Evolutionary conservation across 2,888 invertebrate species (phyloP).

Genomic region (Eudasyphora cyanicolor): DNA sequence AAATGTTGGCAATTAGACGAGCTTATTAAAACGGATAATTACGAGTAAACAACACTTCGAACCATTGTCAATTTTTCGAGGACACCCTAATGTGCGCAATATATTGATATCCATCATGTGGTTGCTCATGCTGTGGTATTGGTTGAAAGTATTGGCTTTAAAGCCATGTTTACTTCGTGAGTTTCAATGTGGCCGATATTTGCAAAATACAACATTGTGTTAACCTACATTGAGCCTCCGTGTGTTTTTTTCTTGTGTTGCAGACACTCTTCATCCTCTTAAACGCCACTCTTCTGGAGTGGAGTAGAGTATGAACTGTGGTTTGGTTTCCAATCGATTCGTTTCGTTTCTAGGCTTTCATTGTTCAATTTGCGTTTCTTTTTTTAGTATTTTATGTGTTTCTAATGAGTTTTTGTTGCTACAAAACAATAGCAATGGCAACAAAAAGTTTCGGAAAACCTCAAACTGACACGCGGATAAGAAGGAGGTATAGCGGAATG

Average conservation of each 20-base stretch:
- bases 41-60: no score
- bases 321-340: conserved; percentile 51
- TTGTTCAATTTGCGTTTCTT: background rate
- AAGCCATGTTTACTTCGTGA: conserved; percentile 11
- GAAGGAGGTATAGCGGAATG: background rate
- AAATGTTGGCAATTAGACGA: no score
- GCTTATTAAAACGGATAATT: no score
- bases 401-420: background rate
- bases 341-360: conserved; percentile 22
- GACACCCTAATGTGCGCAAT: background rate
- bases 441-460: conserved; percentile 39
- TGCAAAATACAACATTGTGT: conserved; percentile 48
- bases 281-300: conserved; percentile 5
- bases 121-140: conserved; percentile 19
- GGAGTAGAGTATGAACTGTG: conserved; percentile 35
- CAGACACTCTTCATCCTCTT: background rate
- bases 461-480: background rate
- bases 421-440: conserved; percentile 53
- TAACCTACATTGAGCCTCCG: conserved; percentile 52
- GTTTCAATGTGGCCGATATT: conserved; percentile 16
- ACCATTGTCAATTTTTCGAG: no score
- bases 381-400: conserved; percentile 44
- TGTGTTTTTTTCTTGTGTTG: conserved; percentile 24
- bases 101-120: conserved; percentile 11
- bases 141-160: background rate